Evolutionary conservation across 2,888 invertebrate species (phyloP).

Genomic region (Philopedon plagiatum): DNA sequence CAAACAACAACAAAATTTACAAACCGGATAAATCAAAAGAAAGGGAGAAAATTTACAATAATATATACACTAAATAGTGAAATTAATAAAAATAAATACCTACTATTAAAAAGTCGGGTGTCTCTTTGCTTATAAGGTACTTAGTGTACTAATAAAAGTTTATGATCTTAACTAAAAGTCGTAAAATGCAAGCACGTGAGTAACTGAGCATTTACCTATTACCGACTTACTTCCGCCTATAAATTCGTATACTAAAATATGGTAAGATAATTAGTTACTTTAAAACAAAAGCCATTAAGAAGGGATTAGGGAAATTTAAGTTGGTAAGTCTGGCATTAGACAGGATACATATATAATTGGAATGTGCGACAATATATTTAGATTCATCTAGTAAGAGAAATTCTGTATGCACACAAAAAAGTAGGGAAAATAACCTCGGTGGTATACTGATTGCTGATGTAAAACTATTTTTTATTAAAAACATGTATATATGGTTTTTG

Average conservation of each 20-base stretch:
- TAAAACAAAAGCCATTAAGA: background rate
- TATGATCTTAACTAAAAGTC: background rate
- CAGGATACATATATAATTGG: no score
- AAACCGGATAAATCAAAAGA: no score
- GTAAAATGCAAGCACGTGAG: slow-evolving; percentile 6
- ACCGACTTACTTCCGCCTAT: background rate
- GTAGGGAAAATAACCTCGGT: no score
- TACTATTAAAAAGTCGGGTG: background rate
- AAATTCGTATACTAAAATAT: background rate
- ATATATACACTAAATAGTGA: background rate
- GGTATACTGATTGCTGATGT: no score
- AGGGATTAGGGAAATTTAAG: background rate
- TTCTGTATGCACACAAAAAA: no score
- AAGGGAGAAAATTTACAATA: background rate
- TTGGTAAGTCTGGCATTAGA: background rate
- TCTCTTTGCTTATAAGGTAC: background rate
- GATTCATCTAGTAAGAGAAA: no score
- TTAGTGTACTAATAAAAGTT: background rate
- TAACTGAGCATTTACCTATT: background rate
- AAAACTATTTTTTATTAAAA: no score
- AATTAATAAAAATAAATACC: background rate
- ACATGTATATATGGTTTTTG: no score
- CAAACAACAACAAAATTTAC: no score
- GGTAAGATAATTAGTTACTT: background rate
- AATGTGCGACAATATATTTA: no score